Evolutionary conservation across 2,113 vertebrate species (phyloP), one percentile per base, ranked within the genome.

Genomic region (Colistium nudipinnis): DNA sequence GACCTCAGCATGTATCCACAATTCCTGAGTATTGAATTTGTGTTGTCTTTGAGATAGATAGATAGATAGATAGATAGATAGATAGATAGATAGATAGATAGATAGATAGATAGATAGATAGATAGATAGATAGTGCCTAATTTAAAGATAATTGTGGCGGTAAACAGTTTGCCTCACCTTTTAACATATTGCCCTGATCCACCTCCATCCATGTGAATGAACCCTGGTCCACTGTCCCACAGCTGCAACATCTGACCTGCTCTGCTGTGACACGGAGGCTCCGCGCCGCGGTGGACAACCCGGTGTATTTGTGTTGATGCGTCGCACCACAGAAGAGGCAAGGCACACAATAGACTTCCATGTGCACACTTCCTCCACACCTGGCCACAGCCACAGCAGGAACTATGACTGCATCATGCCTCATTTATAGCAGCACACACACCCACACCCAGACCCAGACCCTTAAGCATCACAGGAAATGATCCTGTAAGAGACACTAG

Each of bases 361-460:
- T 74, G 61, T 62, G 4, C 17, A 87, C 62, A 90, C 90, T 93
- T 94, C 93, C 93, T 93, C 86, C 72, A 76, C 92, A 94, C 90
- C 92, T 93, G 92, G 68, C 31, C 69, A 63, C 63, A 60, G 53
- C 70, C 75, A 85, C 51, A 86, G 81, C 76, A 89, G 90, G 88
- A 93, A 92, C 91, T 88, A 87, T 89, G 85, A 89, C 59, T 71
- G 89, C 87, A 86, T 90, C 74, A 84, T 81, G 71, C 28, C 59
- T 73, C 75, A 47, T 74, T 73, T 52, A 77, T 35, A 73, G 55
- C 56, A 63, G 25, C 77, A 62, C 49, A n/a, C n/a, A n/a, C n/a
- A n/a, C n/a, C n/a, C n/a, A n/a, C n/a, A n/a, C n/a, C 77, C 61
- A 62, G 33, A 55, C 16, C n/a, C n/a, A n/a, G n/a, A n/a, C n/a